Conservation (phyloP, 2,797 vertebrate species). For the Pogonophryne albipinna region DNA sequence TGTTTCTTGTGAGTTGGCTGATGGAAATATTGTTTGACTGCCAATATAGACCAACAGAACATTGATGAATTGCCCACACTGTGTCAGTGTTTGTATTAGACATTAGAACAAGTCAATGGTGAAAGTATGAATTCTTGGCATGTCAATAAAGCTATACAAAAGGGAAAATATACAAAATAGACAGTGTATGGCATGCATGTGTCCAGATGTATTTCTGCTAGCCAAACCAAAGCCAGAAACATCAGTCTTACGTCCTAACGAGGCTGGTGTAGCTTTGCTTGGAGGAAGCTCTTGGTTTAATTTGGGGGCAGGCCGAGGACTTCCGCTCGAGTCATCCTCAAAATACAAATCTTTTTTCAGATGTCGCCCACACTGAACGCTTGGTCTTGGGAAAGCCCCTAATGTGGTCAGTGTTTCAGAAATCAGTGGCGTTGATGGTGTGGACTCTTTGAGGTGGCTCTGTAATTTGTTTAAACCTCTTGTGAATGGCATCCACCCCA, state of each 20-base stretch:
- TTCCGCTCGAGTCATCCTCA: slow-evolving; percentile 14
- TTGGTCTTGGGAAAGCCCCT: slow-evolving; percentile 42
- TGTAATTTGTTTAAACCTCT: slow-evolving; percentile 35
- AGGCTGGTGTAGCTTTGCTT: slow-evolving; percentile 3
- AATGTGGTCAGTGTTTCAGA: slow-evolving; percentile 54
- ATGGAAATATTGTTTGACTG: slow-evolving; percentile 30
- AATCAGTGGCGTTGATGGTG: slow-evolving; percentile 33
- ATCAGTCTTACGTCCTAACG: neutral
- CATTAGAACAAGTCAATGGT: slow-evolving; percentile 41
- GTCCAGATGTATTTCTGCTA: slow-evolving; percentile 36
- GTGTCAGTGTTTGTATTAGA: slow-evolving; percentile 49
- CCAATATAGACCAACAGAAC: slow-evolving; percentile 45
- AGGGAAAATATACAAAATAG: slow-evolving; percentile 23
- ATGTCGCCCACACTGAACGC: slow-evolving; percentile 37
- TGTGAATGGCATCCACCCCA: slow-evolving; percentile 10
- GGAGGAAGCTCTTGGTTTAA: slow-evolving; percentile 19
- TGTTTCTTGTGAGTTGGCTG: slow-evolving; percentile 21
- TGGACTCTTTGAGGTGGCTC: slow-evolving; percentile 40
- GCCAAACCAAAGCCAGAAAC: slow-evolving; percentile 24
- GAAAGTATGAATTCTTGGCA: slow-evolving; percentile 53
- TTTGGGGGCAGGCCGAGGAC: slow-evolving; percentile 21
- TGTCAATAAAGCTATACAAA: slow-evolving; percentile 32
- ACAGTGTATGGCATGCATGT: slow-evolving; percentile 11
- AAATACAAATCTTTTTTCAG: slow-evolving; percentile 42
- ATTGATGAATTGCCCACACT: slow-evolving; percentile 37